Evolutionary conservation across 2,888 invertebrate species (phyloP).

Genomic region (Drosophila incognita): DNA sequence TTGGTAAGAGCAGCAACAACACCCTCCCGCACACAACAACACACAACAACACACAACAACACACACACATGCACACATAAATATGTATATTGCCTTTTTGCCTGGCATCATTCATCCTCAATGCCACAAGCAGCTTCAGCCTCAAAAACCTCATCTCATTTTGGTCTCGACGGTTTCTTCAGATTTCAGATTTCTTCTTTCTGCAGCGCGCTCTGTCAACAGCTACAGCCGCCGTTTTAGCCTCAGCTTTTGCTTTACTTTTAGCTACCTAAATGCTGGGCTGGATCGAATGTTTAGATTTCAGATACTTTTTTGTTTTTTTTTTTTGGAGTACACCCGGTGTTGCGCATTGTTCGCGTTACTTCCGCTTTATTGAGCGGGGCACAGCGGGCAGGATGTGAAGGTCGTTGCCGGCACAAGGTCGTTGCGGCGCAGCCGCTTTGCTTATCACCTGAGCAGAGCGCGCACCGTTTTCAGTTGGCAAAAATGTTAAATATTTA

Average conservation of each 20-base stretch:
- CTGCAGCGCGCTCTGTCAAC: slow-evolving; percentile 11
- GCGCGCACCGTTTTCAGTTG: slow-evolving; percentile 37
- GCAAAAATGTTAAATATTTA: slow-evolving; percentile 24
- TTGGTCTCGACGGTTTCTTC: slow-evolving; percentile 7
- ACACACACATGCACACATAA: slow-evolving; percentile 5
- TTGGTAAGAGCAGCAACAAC: slow-evolving; percentile 63
- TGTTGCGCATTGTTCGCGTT: slow-evolving; percentile 38
- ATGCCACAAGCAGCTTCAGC: slow-evolving; percentile 35
- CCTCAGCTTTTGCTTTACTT: slow-evolving; percentile 3
- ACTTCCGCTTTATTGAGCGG: slow-evolving; percentile 44
- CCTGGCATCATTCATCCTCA: slow-evolving; percentile 39
- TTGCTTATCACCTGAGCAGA: slow-evolving; percentile 54
- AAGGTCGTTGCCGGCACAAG: slow-evolving; percentile 70
- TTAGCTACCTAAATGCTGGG: slow-evolving; percentile 35
- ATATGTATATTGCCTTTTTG: slow-evolving; percentile 11
- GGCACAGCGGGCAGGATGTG: slow-evolving; percentile 58
- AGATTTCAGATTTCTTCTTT: not conserved
- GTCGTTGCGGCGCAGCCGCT: slow-evolving; percentile 43
- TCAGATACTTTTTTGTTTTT: slow-evolving; percentile 22
- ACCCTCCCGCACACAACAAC: slow-evolving; percentile 5
- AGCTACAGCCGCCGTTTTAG: slow-evolving; percentile 4
- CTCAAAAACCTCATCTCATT: slow-evolving; percentile 23
- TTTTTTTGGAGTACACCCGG: slow-evolving; percentile 23
- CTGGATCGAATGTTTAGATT: slow-evolving; percentile 32
- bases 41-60: not conserved